Percentiles rank a stretch among this genome's conserved stretches.
Evolutionary conservation across 1,140 invertebrate species (phyloP).

Genomic region (Holcopasites calliopsidis): DNA sequence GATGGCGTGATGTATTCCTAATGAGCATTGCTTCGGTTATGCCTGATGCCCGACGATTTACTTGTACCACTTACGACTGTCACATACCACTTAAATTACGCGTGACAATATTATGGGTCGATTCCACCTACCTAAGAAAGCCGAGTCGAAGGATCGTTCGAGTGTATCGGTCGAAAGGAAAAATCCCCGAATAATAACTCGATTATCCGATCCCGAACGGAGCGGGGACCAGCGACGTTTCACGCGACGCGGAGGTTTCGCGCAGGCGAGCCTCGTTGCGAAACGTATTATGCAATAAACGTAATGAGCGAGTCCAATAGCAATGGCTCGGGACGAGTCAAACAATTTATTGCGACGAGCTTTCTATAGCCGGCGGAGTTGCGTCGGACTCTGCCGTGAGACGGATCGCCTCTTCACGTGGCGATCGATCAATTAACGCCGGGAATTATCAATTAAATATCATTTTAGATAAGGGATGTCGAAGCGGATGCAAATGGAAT

Average conservation of each 20-base stretch:
- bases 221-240: neutral
- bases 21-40: no score
- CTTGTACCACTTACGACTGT: no score
- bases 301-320: slow-evolving; percentile 43
- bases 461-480: no score
- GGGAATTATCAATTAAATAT: no score
- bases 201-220: neutral
- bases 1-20: slow-evolving; percentile 41
- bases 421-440: slow-evolving; percentile 14
- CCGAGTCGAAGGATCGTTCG: neutral
- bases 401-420: neutral
- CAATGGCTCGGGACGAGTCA: slow-evolving; percentile 47
- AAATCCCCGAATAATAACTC: neutral
- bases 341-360: slow-evolving; percentile 62
- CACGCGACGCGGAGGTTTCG: neutral
- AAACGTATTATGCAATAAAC: slow-evolving; percentile 53
- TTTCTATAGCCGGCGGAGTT: slow-evolving; percentile 49
- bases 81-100: no score
- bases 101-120: no score
- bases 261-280: slow-evolving; percentile 36
- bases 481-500: no score
- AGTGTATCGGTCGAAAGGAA: neutral
- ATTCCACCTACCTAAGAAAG: neutral
- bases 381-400: slow-evolving; percentile 25
- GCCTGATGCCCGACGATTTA: no score